Evolutionary conservation across 2,888 invertebrate species (phyloP), one percentile per base, ranked within the genome.

Genomic region (Dyspetes luteomarginatus): DNA sequence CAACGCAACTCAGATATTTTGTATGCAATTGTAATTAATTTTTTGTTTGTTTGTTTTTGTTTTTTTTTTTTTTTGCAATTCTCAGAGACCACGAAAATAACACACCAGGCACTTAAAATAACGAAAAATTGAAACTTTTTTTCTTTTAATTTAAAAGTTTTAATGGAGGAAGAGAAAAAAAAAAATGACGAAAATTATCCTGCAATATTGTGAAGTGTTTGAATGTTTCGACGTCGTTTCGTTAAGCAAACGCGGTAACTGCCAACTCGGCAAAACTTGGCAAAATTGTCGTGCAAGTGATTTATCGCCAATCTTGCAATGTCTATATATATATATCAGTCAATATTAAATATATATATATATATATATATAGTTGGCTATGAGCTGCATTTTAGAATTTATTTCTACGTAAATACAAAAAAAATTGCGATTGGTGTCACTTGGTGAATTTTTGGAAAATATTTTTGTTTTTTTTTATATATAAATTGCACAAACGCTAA

Each of bases 211-310:
- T 48, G 48, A 48, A 9, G 36, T 58, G 64, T 62, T 52, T 55
- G 69, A 62, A 15, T 22, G 24, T 22, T 50, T 30, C 24, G 17
- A 62, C 52, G 62, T 56, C 17, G 58, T 50, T 58, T 69, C 45
- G 45, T 30, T 74, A 15, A 26, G 9, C 22, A 56, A 69, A 55
- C 55, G 52, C 43, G 60, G 9, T 43, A n/a, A 55, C 22, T 69
- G 76, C 76, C 76, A 76, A 76, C 69, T 76, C 69, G 43, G 76
- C 76, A 55, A 9, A 76, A 76, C 69, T 48, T 55, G 45, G 76
- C 76, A 60, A 69, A 76, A 69, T 55, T 43, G 76, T 43, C 52
- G 41, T 12, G 52, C 68, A 62, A 43, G 68, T 52, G 68, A 68
- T 55, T 76, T 76, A 62, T 76, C 67, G 67, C 43, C 28, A 19